Percentiles rank a stretch among this genome's conserved stretches.
Evolutionary conservation across 2,888 invertebrate genomes (phyloP).

Genomic region (Elgonia sp.): DNA sequence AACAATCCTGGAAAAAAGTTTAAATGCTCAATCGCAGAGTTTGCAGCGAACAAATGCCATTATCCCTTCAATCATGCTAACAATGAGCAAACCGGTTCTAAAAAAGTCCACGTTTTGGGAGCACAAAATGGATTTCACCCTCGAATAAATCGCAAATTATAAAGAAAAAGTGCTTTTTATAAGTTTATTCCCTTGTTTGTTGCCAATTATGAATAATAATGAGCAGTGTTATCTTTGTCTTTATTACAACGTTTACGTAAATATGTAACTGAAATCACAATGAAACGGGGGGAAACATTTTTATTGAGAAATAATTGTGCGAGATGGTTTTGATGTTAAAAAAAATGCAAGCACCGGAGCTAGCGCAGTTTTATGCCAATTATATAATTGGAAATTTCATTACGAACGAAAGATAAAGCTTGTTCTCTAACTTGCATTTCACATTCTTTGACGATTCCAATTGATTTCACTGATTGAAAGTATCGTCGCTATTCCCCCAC

Average conservation of each 20-base stretch:
- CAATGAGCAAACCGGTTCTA: no score
- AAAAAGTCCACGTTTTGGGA: no score
- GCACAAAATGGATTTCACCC: no score
- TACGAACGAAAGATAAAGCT: slow-evolving; percentile 50
- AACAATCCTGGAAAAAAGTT: no score
- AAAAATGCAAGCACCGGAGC: slow-evolving; percentile 12
- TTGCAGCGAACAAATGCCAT: no score
- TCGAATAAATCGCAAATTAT: no score
- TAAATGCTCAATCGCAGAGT: no score
- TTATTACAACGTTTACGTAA: slow-evolving; percentile 32
- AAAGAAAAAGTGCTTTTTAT: no score
- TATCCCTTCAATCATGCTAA: no score
- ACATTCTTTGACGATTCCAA: slow-evolving; percentile 45
- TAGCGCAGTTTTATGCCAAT: slow-evolving; percentile 23
- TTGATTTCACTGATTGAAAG: slow-evolving; percentile 60
- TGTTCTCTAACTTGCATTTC: slow-evolving; percentile 42
- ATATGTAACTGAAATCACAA: slow-evolving; percentile 38
- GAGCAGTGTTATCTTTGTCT: slow-evolving; percentile 16
- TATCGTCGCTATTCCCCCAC: slow-evolving; percentile 50
- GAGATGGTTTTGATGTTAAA: slow-evolving; percentile 31
- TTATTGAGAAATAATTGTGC: slow-evolving; percentile 40
- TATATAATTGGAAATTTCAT: slow-evolving; percentile 59
- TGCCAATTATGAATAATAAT: slow-evolving; percentile 42
- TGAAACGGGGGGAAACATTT: slow-evolving; percentile 16
- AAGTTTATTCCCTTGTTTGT: no score